Percentiles rank a stretch among this genome's conserved stretches.
Evolutionary conservation across 2,797 vertebrate species (phyloP).

Genomic region (Betta splendens): DNA sequence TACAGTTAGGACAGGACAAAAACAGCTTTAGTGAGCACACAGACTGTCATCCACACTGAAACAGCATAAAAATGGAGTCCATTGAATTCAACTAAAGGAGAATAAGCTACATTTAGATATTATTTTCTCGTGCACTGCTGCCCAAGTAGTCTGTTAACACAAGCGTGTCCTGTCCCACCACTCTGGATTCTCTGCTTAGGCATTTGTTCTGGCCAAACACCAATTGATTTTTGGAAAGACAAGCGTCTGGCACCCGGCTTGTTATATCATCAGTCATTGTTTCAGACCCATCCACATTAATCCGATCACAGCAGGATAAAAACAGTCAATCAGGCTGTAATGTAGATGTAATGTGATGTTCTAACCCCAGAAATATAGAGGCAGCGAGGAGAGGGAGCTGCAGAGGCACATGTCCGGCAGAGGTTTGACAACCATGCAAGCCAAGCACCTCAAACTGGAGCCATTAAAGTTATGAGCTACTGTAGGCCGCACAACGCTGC

Average conservation of each 20-base stretch:
- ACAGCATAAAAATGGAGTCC: no score
- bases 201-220: slow-evolving; percentile 57
- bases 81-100: no score
- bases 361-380: slow-evolving; percentile 27
- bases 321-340: slow-evolving; percentile 60
- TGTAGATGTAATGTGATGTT: slow-evolving; percentile 50
- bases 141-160: slow-evolving; percentile 30
- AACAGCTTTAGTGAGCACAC: no score
- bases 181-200: slow-evolving; percentile 46
- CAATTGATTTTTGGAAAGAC: slow-evolving; percentile 62
- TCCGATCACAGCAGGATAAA: slow-evolving; percentile 60
- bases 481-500: no score
- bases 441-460: slow-evolving; percentile 25
- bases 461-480: no score
- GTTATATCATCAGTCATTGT: slow-evolving; percentile 69
- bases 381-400: slow-evolving; percentile 3
- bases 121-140: slow-evolving; percentile 12
- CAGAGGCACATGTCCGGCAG: slow-evolving; percentile 40
- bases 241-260: slow-evolving; percentile 54
- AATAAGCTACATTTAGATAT: no score
- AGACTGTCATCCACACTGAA: no score
- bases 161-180: slow-evolving; percentile 36
- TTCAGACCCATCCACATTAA: slow-evolving; percentile 61
- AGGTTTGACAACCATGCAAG: slow-evolving; percentile 20
- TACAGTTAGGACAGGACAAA: not conserved